Conservation (phyloP, 2,888 invertebrate species). For the Platycheirus albimanus region DNA sequence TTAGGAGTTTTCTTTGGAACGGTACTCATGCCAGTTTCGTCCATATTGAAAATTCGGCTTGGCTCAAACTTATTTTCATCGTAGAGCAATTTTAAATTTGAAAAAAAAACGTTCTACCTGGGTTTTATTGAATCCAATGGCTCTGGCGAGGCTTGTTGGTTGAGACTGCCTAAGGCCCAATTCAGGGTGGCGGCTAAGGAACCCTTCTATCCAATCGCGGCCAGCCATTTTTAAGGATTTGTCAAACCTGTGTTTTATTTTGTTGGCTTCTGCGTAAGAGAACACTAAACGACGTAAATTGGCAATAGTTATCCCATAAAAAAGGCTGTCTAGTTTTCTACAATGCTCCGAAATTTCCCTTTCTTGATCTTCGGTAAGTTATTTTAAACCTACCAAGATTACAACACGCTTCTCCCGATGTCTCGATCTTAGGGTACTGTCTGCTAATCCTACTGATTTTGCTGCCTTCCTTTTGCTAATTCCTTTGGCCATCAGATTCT, state of each 20-base stretch:
- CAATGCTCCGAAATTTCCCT: not conserved
- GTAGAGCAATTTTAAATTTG: not conserved
- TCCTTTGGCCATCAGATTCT: conserved; percentile 2
- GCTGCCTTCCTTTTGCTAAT: not conserved
- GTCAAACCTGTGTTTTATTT: not conserved
- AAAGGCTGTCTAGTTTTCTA: conserved; percentile 1
- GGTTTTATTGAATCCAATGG: not conserved
- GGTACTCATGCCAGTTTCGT: conserved; percentile 2
- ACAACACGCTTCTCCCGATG: not conserved
- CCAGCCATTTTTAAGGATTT: not conserved
- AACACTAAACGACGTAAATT: conserved; percentile 4
- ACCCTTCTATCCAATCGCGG: not conserved
- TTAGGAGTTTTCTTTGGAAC: conserved; percentile 12
- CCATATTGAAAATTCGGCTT: not conserved
- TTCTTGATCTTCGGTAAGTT: conserved; percentile 4
- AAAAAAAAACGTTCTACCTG: not conserved
- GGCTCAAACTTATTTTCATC: not conserved
- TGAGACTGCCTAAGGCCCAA: conserved; percentile 4
- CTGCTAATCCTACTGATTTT: not conserved
- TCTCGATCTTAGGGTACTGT: not conserved
- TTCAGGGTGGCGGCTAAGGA: conserved; percentile 7
- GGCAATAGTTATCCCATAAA: conserved; percentile 6
- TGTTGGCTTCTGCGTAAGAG: conserved; percentile 8
- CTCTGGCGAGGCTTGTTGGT: not conserved
- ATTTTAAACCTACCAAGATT: conserved; percentile 3